Conservation (phyloP, 1,140 invertebrate genomes). For the Lerema accius region DNA sequence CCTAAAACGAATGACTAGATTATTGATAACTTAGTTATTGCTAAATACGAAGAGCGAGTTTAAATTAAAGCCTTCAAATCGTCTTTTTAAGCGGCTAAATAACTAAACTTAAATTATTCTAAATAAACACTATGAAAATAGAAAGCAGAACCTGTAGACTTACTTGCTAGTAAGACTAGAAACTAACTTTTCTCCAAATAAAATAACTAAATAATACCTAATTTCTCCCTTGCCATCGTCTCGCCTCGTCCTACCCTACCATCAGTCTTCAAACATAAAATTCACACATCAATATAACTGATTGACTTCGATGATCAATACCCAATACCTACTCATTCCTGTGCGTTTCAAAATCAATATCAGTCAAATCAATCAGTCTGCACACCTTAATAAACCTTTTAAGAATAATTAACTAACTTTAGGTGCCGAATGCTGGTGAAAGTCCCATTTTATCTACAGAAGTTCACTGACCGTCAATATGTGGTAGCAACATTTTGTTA, state of each 20-base stretch:
- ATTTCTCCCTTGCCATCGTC: neutral
- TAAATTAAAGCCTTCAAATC: slow-evolving; percentile 16
- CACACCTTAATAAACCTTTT: neutral
- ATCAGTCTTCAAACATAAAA: slow-evolving; percentile 26
- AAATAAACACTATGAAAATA: neutral
- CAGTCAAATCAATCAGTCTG: slow-evolving; percentile 1
- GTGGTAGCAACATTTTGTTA: no score
- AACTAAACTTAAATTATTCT: neutral
- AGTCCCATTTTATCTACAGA: no score
- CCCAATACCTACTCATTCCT: neutral
- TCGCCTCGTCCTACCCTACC: neutral
- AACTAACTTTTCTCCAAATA: neutral
- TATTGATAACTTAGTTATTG: slow-evolving; percentile 5
- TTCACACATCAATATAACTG: neutral
- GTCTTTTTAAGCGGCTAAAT: slow-evolving; percentile 2
- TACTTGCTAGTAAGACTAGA: slow-evolving; percentile 14
- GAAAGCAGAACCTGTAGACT: no score
- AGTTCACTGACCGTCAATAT: no score
- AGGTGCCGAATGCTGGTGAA: no score
- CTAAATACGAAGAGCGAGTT: slow-evolving; percentile 1
- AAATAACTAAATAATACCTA: neutral
- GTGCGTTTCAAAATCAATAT: slow-evolving; percentile 7
- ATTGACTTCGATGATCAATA: slow-evolving; percentile 2
- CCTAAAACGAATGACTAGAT: slow-evolving; percentile 19
- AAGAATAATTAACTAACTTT: neutral